Base-by-base conservation (phyloP, 2,113 vertebrate genomes). In the Numida meleagris region DNA sequence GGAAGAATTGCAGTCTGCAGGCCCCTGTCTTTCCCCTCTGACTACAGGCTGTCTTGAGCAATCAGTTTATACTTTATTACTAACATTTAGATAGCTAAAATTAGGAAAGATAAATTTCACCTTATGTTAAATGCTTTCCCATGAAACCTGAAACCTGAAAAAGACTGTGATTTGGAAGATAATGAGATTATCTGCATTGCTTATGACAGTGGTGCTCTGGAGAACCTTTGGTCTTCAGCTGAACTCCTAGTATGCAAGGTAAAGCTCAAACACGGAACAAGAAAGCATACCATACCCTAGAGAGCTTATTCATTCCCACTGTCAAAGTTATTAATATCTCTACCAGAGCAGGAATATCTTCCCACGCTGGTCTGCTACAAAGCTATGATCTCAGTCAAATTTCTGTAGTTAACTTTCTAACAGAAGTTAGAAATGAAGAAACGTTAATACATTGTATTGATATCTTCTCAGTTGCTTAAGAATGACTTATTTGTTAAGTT, bases 91-190 rank as follows among this genome's bases (percentile, higher is more conserved):
- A 50, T 70, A 86, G 76, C 76, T 93, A 93, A 94, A 96, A 90
- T 95, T 93, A 93, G 68, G 21, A 23, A 88, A 95, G 79, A 86
- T 81, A 95, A 95, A 95, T 94, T 95, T 68, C 51, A 93, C 43
- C 33, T 63, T 81, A 78, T 77, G 80, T 55, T 88, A 80, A 93
- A 77, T 63, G 71, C 6, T 80, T 86, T 40, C 51, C 58, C 43
- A 23, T 31, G 19, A 86, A 92, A 43, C 68, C 62, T 89, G 55
- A 87, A 87, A 45, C 87, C 58, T 3, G 10, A 68, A 82, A 86
- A 87, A 48, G 12, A 29, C 23, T 79, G 55, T 66, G 31, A 85
- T 20, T 38, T 66, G 81, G 31, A 96, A 86, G 40, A 53, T 53
- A 87, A 89, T 45, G 33, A 33, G 34, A 90, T 82, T 87, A 87